phyloP scores from a whole-genome alignment of 2,797 vertebrate genomes.

The Triplophysa yarkandensis region DNA sequence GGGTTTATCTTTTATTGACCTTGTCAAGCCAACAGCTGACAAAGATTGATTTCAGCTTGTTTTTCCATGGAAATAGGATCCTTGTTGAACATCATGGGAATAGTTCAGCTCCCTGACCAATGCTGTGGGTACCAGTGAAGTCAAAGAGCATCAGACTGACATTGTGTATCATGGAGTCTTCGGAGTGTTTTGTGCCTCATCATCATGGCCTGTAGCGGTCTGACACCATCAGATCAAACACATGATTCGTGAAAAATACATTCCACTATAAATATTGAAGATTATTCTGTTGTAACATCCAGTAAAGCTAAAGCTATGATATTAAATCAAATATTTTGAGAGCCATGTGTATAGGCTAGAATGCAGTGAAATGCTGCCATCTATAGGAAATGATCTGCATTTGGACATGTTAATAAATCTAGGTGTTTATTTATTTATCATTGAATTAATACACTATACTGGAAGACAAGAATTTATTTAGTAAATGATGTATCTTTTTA shows the following conservation, averaged over 20 bases:
- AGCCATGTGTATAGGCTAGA: neutral
- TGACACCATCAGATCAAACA: neutral
- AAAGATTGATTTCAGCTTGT: conserved; percentile 71
- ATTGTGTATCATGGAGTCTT: conserved; percentile 43
- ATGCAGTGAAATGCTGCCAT: conserved; percentile 56
- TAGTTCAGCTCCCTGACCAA: conserved; percentile 68
- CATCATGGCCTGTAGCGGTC: conserved; percentile 23
- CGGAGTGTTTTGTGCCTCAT: conserved; percentile 45
- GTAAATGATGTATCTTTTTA: too few relatives aligned
- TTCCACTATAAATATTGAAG: neutral
- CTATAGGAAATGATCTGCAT: conserved; percentile 26
- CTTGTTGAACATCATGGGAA: conserved; percentile 58
- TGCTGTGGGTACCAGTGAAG: conserved; percentile 54
- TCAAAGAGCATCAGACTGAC: conserved; percentile 56
- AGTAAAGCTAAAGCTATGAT: conserved; percentile 2
- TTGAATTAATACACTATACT: neutral
- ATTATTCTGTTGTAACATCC: neutral
- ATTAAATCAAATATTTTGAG: neutral
- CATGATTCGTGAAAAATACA: neutral
- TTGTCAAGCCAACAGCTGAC: conserved; percentile 67
- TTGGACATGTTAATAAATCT: neutral
- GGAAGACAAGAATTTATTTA: neutral
- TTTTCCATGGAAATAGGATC: conserved; percentile 69
- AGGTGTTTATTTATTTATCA: neutral
- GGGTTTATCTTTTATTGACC: conserved; percentile 70